Evolutionary conservation across 1,140 invertebrate genomes (phyloP).

Genomic region (Drosophila dunni): DNA sequence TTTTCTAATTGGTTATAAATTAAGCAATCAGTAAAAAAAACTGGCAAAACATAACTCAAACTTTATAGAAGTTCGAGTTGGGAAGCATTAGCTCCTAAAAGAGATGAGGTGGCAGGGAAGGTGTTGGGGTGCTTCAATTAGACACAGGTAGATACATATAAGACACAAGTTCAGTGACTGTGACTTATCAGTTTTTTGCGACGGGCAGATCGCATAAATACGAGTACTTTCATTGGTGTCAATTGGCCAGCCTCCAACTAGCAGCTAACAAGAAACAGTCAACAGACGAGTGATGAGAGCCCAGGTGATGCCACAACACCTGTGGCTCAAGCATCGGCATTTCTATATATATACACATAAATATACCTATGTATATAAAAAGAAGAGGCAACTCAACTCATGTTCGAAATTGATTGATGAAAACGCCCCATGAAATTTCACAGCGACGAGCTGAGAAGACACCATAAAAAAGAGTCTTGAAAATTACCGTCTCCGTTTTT

Average conservation of each 20-base stretch:
- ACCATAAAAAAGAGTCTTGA: constrained; percentile 10
- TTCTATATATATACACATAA: neutral
- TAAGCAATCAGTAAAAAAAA: constrained; percentile 66
- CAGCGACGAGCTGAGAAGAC: constrained; percentile 4
- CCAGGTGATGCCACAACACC: constrained; percentile 27
- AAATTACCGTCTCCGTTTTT: constrained; percentile 57
- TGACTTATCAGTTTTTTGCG: constrained; percentile 40
- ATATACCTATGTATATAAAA: constrained; percentile 45
- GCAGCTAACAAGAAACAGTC: constrained; percentile 1
- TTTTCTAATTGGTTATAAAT: constrained; percentile 81
- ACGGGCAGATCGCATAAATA: constrained; percentile 24
- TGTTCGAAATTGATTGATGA: constrained; percentile 71
- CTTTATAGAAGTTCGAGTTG: neutral
- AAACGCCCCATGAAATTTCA: constrained; percentile 64
- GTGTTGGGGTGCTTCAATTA: constrained; percentile 24
- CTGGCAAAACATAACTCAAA: neutral
- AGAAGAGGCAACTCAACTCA: constrained; percentile 45
- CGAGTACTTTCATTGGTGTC: constrained; percentile 63
- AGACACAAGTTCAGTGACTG: constrained; percentile 66
- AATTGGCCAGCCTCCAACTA: constrained; percentile 46
- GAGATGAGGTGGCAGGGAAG: neutral
- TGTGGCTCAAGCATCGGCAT: constrained; percentile 1
- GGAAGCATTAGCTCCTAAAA: neutral
- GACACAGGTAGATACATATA: constrained; percentile 6
- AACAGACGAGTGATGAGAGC: constrained; percentile 2